Evolutionary conservation across 2,797 vertebrate species (phyloP), one percentile per base, ranked within the genome.

Genomic region (Discoglossus pictus): DNA sequence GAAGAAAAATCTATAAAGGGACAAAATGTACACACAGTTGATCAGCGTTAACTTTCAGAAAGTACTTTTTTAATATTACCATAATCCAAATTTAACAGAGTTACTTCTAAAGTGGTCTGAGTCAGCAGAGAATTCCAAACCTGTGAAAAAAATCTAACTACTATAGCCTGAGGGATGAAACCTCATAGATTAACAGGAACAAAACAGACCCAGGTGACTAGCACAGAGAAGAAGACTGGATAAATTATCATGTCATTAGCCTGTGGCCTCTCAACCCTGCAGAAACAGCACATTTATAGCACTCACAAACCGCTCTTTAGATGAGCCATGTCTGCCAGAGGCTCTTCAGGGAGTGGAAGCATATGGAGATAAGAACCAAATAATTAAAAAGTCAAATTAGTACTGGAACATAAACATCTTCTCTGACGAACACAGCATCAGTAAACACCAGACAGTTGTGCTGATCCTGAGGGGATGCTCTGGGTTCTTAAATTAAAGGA

Each of bases 171-270:
- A 47, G 68, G 79, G 65, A 68, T 75, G 58, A 73, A 73, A 51
- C 75, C 59, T 61, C 58, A 69, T 1, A 75, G 75, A 79, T 79
- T 75, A 51, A 76, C 62, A 65, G 44, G 74, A 47, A 75, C 72
- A 79, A 80, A 82, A 77, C 48, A 71, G 71, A 65, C 75, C 73
- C 67, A 0, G 0, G 59, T 65, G 73, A 73, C 72, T 73, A 52
- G 35, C 69, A 24, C 3, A 58, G 64, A 39, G 43, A 63, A 40
- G 54, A 4, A 5, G 58, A 73, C 1, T 8, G 67, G 61, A 53
- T 8, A 68, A 16, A 56, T 66, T 58, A 79, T 74, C 56, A 70
- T 54, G 58, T 20, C 54, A 63, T 76, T 65, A 77, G 67, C 31
- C 74, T 56, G 43, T 73, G 76, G 75, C 70, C 52, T 68, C 50